Base-by-base conservation (phyloP, 2,888 invertebrate species). In the Bedellia somnulentella region DNA sequence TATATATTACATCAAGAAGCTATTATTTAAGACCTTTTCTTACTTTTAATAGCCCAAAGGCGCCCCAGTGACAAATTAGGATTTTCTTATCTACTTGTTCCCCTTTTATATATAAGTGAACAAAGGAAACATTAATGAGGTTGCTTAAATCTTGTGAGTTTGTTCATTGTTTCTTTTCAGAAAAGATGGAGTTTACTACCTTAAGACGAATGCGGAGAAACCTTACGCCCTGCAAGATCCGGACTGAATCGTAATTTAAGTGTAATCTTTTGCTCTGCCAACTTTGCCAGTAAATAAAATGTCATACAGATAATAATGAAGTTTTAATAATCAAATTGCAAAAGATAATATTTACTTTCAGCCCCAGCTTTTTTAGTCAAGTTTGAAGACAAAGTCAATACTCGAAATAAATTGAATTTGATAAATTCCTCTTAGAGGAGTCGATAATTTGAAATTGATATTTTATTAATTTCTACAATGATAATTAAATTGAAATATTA, bases 111-210 rank as follows among this genome's bases (percentile, higher is more conserved):
- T 57, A 56, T 52, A 56, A 57, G 54, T 58, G 52, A 54, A 58
- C 52, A 54, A 57, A 50, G 53, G 54, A 47, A 46, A 44, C 46
- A 40, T 48, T 45, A 45, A 47, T 45, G 48, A 48, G 44, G 45
- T 54, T 52, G 49, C 47, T 51, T 56, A 53, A 53, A 57, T 56
- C 52, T 53, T 37, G 40, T 52, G 52, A 55, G 49, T 53, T 50
- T 44, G 47, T 38, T 45, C 38, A 49, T 60, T 59, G 57, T 64
- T 49, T 57, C 34, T 44, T 70, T 70, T 38, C 67, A 79, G 79
- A 52, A 71, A 78, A 47, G 75, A 78, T 43, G 80, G 79, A 40
- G 66, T 76, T 47, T 79, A 75, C 60, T 79, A 78, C 57, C 64
- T 80, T 41, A 61, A 51, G 53, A 80, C 80, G 36, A 75, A 67